Evolutionary conservation across 2,797 vertebrate species (phyloP).

Genomic region (Helostoma temminkii): DNA sequence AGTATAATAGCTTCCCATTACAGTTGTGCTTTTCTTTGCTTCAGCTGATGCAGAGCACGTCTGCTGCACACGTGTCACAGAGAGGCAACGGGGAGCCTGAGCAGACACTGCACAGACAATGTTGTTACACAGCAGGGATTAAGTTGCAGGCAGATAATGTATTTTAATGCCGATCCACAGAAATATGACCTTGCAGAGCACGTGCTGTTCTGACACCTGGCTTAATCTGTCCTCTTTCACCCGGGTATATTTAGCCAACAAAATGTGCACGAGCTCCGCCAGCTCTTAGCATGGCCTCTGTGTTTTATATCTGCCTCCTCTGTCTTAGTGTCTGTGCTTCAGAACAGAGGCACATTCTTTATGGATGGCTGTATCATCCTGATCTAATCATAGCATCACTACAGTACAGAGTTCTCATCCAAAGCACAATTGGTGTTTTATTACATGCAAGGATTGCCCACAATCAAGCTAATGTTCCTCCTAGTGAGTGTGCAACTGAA

Average conservation of each 20-base stretch:
- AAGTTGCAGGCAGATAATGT: slow-evolving; percentile 64
- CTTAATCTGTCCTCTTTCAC: slow-evolving; percentile 59
- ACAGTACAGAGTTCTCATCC: slow-evolving; percentile 31
- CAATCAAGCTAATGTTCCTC: slow-evolving; percentile 52
- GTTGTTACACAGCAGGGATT: slow-evolving; percentile 71
- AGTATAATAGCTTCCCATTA: slow-evolving; percentile 3
- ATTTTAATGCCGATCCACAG: slow-evolving; percentile 60
- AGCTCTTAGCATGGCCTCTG: slow-evolving; percentile 9
- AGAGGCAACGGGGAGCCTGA: slow-evolving; percentile 25
- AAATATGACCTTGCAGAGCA: slow-evolving; percentile 62
- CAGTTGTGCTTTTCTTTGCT: slow-evolving; percentile 39
- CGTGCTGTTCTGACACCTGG: slow-evolving; percentile 65
- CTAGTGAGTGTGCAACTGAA: slow-evolving; percentile 34
- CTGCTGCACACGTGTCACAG: slow-evolving; percentile 40
- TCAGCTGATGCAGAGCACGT: slow-evolving; percentile 15
- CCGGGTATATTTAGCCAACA: slow-evolving; percentile 67
- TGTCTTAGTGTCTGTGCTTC: slow-evolving; percentile 9
- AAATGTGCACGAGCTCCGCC: slow-evolving; percentile 27
- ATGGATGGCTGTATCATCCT: slow-evolving; percentile 16
- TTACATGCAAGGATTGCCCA: slow-evolving; percentile 17
- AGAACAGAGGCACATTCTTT: slow-evolving; percentile 46
- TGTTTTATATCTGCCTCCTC: not conserved
- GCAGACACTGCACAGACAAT: slow-evolving; percentile 49
- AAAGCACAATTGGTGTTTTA: slow-evolving; percentile 42
- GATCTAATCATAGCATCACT: slow-evolving; percentile 38